Evolutionary conservation across 1,140 invertebrate species (phyloP), one percentile per base, ranked within the genome.

Genomic region (Apis florea): DNA sequence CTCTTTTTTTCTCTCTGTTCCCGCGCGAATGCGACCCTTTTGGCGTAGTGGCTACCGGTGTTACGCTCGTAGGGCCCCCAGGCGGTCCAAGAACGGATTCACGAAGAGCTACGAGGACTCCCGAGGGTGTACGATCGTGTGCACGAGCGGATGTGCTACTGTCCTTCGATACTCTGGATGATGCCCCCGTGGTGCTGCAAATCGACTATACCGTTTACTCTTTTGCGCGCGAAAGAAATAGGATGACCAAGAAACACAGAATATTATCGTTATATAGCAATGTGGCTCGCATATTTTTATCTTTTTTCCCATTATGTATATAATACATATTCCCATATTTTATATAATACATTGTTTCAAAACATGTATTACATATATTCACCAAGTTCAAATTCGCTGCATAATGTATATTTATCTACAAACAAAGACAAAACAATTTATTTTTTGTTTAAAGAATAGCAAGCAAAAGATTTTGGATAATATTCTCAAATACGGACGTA

Each of bases 41-140:
- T 89, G 88, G 85, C 90, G 90, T 92, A 92, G 92, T 92, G 91
- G 91, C 93, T 93, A 92, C 93, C 90, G 91, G 93, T 92, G 90
- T 93, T 93, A 93, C 92, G 92, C 92, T 93, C 92, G 92, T 93
- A 93, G 89, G 87, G 88, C 88, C 89, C 88, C 86, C 88, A 82
- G 87, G 90, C 90, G 86, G 81, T 86, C 80, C 82, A 79, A 78
- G 83, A 78, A 88, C 70, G 80, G 83, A 85, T 80, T 72, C 81
- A 82, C 91, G 89, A 88, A 87, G 79, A 86, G 63, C 77, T 73
- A 85, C 89, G 89, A 91, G 85, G 77, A 88, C 77, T 77, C 69
- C 88, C 91, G 91, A 91, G 88, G 79, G 85, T 70, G 69, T 76
- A 84, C 76, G 82, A 87, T 79, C 79, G 51, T 58, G 59, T 67